Conservation (phyloP, 2,113 vertebrate species). For the Anseranas semipalmata region DNA sequence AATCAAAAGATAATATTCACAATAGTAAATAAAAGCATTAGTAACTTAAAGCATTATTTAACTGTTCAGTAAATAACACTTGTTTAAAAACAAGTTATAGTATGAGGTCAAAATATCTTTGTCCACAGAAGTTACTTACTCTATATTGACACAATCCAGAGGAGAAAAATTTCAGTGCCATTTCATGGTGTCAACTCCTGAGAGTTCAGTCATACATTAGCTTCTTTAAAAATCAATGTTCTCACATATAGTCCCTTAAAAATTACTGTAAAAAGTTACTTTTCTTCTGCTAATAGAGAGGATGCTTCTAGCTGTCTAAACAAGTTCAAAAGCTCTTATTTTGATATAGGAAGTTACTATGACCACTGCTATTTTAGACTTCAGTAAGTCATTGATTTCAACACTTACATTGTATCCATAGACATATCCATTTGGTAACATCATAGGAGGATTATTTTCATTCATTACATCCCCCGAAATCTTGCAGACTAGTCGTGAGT, state of each 20-base stretch:
- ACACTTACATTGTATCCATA: slow-evolving; percentile 97
- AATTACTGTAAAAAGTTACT: not conserved
- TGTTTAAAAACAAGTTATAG: not conserved
- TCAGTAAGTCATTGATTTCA: not conserved
- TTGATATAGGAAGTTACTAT: not conserved
- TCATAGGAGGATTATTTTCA: slow-evolving; percentile 99
- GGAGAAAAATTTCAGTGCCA: not conserved
- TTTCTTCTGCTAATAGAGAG: not conserved
- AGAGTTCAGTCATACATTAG: not conserved
- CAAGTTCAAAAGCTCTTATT: not conserved
- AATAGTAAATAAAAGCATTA: not conserved
- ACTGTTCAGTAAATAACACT: not conserved
- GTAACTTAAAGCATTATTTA: not conserved
- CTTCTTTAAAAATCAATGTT: not conserved
- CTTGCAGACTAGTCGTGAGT: slow-evolving; percentile 98
- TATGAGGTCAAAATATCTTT: not conserved
- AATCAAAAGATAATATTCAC: not conserved
- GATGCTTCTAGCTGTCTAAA: not conserved
- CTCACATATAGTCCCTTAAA: not conserved
- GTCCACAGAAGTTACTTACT: not conserved
- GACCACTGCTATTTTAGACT: not conserved
- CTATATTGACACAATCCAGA: not conserved
- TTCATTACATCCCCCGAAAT: slow-evolving; percentile 99
- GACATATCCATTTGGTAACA: slow-evolving; percentile 98
- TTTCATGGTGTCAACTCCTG: not conserved